phyloP scores from a whole-genome alignment of 2,113 vertebrate species.

The Meles meles region DNA sequence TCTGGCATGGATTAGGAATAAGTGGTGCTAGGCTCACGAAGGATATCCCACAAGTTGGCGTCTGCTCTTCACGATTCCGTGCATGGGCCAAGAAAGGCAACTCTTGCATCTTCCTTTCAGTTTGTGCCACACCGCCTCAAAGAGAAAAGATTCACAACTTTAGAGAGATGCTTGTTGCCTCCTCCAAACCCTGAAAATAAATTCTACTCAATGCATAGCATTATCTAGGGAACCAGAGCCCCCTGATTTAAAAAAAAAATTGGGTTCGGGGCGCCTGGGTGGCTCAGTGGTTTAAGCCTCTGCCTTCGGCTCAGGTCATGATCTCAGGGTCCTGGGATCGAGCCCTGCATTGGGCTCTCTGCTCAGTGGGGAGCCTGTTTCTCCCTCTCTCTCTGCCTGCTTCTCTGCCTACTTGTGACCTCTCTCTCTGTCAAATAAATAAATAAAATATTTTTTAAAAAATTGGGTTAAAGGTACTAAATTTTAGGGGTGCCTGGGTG shows the following conservation, averaged over 20 bases:
- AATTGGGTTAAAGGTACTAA: no score
- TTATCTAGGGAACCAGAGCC: not conserved
- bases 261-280: not conserved
- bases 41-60: slow-evolving; percentile 38
- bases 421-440: no score
- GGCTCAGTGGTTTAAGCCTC: not conserved
- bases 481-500: not conserved
- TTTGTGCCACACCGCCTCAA: not conserved
- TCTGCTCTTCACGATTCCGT: not conserved
- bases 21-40: not conserved
- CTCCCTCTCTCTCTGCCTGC: no score
- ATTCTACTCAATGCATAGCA: not conserved
- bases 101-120: not conserved
- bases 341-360: no score
- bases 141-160: not conserved
- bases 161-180: not conserved
- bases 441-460: no score
- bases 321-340: no score
- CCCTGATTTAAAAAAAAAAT: not conserved
- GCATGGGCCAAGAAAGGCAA: slow-evolving; percentile 42
- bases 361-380: no score
- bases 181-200: not conserved
- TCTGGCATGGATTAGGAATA: not conserved
- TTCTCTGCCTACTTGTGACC: no score
- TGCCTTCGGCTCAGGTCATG: no score